Conservation (phyloP, 1,140 invertebrate species). For the Berghia stephanieae region DNA sequence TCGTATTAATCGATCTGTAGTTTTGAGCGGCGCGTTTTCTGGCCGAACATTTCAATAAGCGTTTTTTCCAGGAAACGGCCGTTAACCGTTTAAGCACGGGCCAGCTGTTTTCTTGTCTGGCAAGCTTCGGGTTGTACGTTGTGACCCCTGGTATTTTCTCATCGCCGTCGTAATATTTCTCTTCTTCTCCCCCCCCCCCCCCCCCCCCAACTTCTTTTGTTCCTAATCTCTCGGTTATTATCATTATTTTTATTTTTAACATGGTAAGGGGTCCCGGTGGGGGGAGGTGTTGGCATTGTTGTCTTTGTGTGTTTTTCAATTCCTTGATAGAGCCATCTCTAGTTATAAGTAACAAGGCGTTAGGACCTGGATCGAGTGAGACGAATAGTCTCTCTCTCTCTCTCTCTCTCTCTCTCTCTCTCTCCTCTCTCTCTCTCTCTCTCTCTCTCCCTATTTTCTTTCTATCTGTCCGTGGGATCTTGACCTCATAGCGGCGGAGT, state of each 20-base stretch:
- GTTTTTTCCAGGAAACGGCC: too few relatives aligned
- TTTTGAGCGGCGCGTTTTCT: too few relatives aligned
- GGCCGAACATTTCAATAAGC: too few relatives aligned
- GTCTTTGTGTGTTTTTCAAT: background rate
- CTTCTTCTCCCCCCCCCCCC: too few relatives aligned
- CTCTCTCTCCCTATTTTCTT: background rate
- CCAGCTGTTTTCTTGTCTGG: too few relatives aligned
- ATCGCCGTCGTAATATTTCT: too few relatives aligned
- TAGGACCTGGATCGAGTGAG: background rate
- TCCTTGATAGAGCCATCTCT: background rate
- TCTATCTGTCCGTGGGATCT: background rate
- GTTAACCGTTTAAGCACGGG: too few relatives aligned
- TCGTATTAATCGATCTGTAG: too few relatives aligned
- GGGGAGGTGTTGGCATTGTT: background rate
- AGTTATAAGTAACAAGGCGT: background rate
- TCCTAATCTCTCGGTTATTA: slow-evolving; percentile 20
- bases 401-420: slow-evolving; percentile 9
- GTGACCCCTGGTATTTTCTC: too few relatives aligned
- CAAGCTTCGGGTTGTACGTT: too few relatives aligned
- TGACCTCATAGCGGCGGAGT: background rate
- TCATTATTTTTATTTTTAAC: background rate
- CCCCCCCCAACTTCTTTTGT: too few relatives aligned
- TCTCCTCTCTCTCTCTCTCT: background rate
- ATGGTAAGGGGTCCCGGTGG: background rate
- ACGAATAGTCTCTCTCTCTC: background rate